Base-by-base conservation (phyloP, 2,797 vertebrate genomes). In the Halcyon leucocephala region DNA sequence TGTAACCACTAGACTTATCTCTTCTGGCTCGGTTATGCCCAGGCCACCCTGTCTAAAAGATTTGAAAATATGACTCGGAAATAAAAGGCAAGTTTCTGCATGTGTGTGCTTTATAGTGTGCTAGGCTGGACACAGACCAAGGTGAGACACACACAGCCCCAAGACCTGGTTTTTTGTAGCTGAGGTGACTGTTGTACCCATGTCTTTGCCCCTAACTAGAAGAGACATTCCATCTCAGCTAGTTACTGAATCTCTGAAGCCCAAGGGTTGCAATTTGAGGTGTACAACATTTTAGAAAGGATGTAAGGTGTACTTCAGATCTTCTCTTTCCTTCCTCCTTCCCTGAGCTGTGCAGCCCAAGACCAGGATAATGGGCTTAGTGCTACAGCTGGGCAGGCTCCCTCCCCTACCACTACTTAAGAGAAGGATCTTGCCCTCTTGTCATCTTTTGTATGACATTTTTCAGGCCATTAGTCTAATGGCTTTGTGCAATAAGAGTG, bases 401-500 rank as follows among this genome's bases (percentile, higher is more conserved):
- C 3, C 41, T 86, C 61, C 33, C 22, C 33, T 74, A 1, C 58
- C 49, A 37, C 55, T 76, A 5, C 61, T 87, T 79, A 70, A 77
- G 55, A 57, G 78, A 82, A 76, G 18, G 13, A 71, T 76, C 73
- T 78, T 95, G 78, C 67, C 71, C 77, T 91, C 77, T 81, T 66
- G 73, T 82, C 89, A 71, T 85, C 33, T 91, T 89, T 57, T 77
- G 29, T 25, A 10, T 94, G 51, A 83, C 35, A n/a, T 83, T 80
- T 92, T 92, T 85, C 67, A 84, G 61, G 66, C 71, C 49, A 52
- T 93, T 95, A 91, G 29, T 64, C 81, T 95, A 93, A 93, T 89
- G 65, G 83, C 77, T 96, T 95, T 82, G 31, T 90, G 49, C 46
- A 62, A 12, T 44, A 54, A 44, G 46, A 90, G 46, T 51, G 16